A percentile compares a stretch with the other conserved stretches of the same genome.
These are phyloP conservation scores for Sula dactylatra DNA, from an alignment of 2,113 vertebrate genomes.

Conservation along the genomic window DNA sequence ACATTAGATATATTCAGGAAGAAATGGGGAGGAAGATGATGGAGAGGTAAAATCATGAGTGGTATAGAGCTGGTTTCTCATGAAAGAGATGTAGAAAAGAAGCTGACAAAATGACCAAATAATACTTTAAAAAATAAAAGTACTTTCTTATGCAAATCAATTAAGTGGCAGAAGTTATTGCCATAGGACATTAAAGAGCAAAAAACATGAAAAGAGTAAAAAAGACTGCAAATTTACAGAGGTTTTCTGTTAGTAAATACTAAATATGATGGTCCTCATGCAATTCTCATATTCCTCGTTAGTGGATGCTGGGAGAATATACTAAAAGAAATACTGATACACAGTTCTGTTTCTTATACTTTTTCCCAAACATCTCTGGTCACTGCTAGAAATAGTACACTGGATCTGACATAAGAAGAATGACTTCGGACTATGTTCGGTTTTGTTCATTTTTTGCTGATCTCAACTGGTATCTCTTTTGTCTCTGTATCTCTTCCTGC, in stretches of 20 bases:
- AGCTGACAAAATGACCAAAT: neutral
- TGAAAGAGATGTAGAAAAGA: neutral
- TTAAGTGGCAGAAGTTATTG: neutral
- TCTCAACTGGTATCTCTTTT: neutral
- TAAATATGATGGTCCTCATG: fast-evolving
- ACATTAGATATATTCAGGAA: neutral
- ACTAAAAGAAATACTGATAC: neutral
- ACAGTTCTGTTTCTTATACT: neutral
- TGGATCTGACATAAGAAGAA: neutral
- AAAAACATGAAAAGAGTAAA: neutral
- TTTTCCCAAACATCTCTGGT: neutral
- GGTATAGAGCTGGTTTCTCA: neutral
- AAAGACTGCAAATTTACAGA: neutral
- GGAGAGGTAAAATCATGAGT: neutral
- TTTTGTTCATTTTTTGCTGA: neutral
- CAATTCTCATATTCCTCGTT: neutral
- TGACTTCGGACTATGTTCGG: neutral
- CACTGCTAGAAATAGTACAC: neutral
- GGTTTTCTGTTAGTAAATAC: neutral
- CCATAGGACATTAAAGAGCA: neutral
- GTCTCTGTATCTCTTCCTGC: neutral
- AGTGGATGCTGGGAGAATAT: neutral
- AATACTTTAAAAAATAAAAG: neutral
- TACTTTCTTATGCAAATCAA: neutral
- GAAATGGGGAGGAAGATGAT: neutral